phyloP scores from a whole-genome alignment of 1,140 invertebrate genomes.

The Nautilus pompilius region DNA sequence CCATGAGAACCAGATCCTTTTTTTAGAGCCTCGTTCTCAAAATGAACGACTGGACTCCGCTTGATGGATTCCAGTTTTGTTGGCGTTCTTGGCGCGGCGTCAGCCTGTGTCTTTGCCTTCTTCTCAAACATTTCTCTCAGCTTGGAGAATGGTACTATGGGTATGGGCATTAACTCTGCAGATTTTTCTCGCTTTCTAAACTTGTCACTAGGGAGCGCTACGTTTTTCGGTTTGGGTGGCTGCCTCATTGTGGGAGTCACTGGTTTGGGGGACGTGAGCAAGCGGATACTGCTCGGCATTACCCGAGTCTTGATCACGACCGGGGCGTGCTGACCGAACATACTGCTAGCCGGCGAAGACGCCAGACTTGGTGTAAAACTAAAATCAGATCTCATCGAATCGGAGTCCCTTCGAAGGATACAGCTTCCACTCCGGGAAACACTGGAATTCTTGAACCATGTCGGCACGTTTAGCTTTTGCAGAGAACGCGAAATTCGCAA shows the following conservation, averaged over 20 bases:
- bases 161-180: conserved; percentile 41
- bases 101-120: conserved; percentile 3
- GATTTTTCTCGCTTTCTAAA: conserved; percentile 37
- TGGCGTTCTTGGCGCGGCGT: not conserved
- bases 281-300: conserved; percentile 26
- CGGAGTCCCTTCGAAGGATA: conserved; percentile 33
- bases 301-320: conserved; percentile 45
- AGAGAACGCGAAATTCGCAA: conserved; percentile 86
- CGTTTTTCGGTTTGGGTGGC: conserved; percentile 12
- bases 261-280: conserved; percentile 20
- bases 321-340: conserved; percentile 22
- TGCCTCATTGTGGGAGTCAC: conserved; percentile 21
- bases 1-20: not conserved
- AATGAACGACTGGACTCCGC: not conserved
- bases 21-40: not conserved
- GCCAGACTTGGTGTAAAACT: conserved; percentile 29
- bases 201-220: conserved; percentile 42
- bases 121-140: conserved; percentile 47
- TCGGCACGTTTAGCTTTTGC: conserved; percentile 87
- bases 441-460: conserved; percentile 85
- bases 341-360: conserved; percentile 40
- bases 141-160: conserved; percentile 46
- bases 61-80: not conserved
- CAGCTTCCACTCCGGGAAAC: conserved; percentile 41
- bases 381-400: conserved; percentile 33